Evolutionary conservation across 1,140 invertebrate genomes (phyloP).

Genomic region (Drosophila equinoxialis): DNA sequence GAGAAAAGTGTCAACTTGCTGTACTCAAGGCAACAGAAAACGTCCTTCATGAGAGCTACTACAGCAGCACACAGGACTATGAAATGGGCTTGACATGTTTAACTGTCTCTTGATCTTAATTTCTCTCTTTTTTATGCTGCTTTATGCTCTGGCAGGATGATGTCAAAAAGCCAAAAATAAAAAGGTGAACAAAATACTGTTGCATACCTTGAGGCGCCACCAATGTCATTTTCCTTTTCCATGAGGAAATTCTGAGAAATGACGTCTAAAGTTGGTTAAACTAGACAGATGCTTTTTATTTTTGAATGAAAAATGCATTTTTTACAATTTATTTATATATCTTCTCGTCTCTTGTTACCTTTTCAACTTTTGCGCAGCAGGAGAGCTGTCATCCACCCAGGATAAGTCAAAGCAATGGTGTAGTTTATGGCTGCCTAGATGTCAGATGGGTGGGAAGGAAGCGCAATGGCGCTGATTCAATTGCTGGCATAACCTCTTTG

Average conservation of each 20-base stretch:
- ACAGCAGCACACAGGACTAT: conserved; percentile 37
- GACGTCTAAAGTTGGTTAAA: not conserved
- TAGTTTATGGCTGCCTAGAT: not conserved
- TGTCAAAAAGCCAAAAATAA: not conserved
- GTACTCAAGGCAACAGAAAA: conserved; percentile 16
- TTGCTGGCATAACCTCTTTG: conserved; percentile 48
- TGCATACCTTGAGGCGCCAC: conserved; percentile 36
- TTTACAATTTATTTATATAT: not conserved
- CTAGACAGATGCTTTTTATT: not conserved
- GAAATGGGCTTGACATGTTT: conserved; percentile 49
- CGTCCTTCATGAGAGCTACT: conserved; percentile 18
- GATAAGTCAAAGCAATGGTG: conserved; percentile 12
- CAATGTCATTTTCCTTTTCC: conserved; percentile 35
- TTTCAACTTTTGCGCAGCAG: conserved; percentile 47
- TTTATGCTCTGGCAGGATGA: too few species aligned
- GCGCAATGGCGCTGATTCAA: conserved; percentile 33
- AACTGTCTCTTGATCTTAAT: not conserved
- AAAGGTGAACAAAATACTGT: conserved; percentile 23
- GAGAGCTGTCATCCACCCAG: conserved; percentile 12
- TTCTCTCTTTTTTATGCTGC: not conserved
- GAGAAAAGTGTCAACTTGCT: not conserved
- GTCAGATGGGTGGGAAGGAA: too few species aligned
- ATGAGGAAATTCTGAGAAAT: not conserved
- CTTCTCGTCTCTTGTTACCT: conserved; percentile 21
- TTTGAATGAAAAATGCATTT: not conserved